These are phyloP conservation scores for Dyspetes luteomarginatus DNA, from an alignment of 2,888 invertebrate genomes.

Conservation along the genomic window DNA sequence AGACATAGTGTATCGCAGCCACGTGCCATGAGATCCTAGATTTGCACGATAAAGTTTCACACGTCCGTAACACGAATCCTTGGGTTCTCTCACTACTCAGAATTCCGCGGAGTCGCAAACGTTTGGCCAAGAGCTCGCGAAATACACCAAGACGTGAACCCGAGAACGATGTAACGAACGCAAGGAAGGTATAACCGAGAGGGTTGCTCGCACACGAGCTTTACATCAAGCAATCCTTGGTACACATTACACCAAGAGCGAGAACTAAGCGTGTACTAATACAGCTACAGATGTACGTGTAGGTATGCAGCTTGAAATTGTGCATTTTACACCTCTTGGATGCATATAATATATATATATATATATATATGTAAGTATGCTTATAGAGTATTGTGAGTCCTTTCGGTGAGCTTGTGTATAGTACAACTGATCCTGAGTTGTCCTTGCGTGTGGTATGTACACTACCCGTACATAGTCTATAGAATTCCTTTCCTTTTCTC, in stretches of 20 bases:
- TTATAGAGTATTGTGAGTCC: neutral
- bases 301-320: neutral
- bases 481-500: no score
- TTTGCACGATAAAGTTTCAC: slow-evolving; percentile 66
- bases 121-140: slow-evolving; percentile 12
- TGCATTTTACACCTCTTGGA: neutral
- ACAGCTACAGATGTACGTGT: neutral
- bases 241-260: slow-evolving; percentile 46
- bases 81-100: slow-evolving; percentile 37
- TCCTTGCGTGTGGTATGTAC: slow-evolving; percentile 1
- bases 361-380: neutral
- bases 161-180: no score
- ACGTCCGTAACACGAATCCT: slow-evolving; percentile 61
- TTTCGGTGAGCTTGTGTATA: neutral
- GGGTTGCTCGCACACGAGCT: neutral
- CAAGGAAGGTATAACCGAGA: neutral
- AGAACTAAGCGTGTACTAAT: neutral
- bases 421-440: slow-evolving; percentile 3
- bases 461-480: slow-evolving; percentile 4
- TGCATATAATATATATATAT: slow-evolving; percentile 8
- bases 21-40: slow-evolving; percentile 55
- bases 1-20: slow-evolving; percentile 25
- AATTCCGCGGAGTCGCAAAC: slow-evolving; percentile 34
- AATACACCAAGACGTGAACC: no score
- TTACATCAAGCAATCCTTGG: slow-evolving; percentile 28